Evolutionary conservation across 2,888 invertebrate species (phyloP).

Genomic region (Heterodera filipjevi): DNA sequence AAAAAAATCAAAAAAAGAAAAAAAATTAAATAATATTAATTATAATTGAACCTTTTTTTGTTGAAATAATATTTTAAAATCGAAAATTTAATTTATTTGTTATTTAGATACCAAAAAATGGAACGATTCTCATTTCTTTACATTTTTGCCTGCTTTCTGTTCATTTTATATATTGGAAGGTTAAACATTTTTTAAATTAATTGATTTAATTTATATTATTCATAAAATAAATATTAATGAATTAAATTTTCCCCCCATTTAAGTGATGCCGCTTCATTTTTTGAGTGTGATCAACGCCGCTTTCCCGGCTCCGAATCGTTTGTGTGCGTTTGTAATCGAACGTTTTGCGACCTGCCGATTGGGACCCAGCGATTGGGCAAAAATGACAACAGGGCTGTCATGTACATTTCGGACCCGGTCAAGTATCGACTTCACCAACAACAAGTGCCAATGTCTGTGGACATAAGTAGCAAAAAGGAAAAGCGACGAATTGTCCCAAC

Average conservation of each 20-base stretch:
- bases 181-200: too few relatives aligned
- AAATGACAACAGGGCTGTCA: background rate
- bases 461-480: background rate
- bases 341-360: slow-evolving; percentile 17
- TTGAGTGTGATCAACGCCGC: background rate
- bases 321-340: slow-evolving; percentile 26
- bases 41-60: too few relatives aligned
- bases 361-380: slow-evolving; percentile 3
- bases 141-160: too few relatives aligned
- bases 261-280: background rate
- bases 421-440: background rate
- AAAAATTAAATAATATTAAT: too few relatives aligned
- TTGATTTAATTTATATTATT: too few relatives aligned
- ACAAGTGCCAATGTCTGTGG: background rate
- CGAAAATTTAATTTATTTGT: too few relatives aligned
- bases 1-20: too few relatives aligned
- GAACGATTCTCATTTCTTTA: too few relatives aligned
- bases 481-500: background rate
- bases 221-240: too few relatives aligned
- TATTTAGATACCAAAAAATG: too few relatives aligned
- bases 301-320: slow-evolving; percentile 14
- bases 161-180: too few relatives aligned
- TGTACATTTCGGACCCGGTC: slow-evolving; percentile 1
- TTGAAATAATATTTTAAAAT: too few relatives aligned
- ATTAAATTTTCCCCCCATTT: background rate